These are phyloP conservation scores for Blastobasis adustella DNA, from an alignment of 2,888 invertebrate species.

Conservation along the genomic window DNA sequence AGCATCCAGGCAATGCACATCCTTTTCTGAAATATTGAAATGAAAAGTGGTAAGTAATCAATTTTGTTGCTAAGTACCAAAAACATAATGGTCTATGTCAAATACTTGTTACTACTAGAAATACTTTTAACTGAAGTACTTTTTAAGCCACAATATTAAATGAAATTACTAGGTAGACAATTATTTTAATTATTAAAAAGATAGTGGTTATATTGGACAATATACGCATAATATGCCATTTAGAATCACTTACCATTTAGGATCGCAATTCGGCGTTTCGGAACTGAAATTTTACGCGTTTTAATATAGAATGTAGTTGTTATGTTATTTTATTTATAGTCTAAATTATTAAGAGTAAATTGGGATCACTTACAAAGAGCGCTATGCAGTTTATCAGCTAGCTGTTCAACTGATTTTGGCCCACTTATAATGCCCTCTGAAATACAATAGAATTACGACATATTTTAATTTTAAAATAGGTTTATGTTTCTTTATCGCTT, in stretches of 20 bases:
- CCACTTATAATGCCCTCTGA: constrained; percentile 46
- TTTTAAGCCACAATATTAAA: too few species aligned
- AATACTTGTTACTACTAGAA: too few species aligned
- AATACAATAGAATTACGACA: constrained; percentile 7
- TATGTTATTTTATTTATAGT: neutral
- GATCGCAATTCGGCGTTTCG: constrained; percentile 24
- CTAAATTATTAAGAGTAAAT: neutral
- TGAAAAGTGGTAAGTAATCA: too few species aligned
- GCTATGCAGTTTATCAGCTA: constrained; percentile 46
- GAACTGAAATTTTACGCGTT: neutral
- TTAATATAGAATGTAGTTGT: neutral
- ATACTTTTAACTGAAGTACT: too few species aligned
- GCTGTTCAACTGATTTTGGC: constrained; percentile 27
- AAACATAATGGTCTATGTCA: too few species aligned
- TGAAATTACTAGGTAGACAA: too few species aligned
- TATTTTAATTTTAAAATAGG: neutral
- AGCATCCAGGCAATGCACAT: constrained; percentile 44
- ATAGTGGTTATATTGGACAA: too few species aligned
- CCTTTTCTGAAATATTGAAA: constrained; percentile 24
- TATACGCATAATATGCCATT: too few species aligned
- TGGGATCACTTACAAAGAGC: constrained; percentile 39
- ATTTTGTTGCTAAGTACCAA: too few species aligned
- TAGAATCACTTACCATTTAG: constrained; percentile 28
- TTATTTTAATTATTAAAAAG: too few species aligned
- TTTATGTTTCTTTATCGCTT: too few species aligned